phyloP scores from a whole-genome alignment of 1,140 invertebrate genomes.

The Adoxophyes honmai region DNA sequence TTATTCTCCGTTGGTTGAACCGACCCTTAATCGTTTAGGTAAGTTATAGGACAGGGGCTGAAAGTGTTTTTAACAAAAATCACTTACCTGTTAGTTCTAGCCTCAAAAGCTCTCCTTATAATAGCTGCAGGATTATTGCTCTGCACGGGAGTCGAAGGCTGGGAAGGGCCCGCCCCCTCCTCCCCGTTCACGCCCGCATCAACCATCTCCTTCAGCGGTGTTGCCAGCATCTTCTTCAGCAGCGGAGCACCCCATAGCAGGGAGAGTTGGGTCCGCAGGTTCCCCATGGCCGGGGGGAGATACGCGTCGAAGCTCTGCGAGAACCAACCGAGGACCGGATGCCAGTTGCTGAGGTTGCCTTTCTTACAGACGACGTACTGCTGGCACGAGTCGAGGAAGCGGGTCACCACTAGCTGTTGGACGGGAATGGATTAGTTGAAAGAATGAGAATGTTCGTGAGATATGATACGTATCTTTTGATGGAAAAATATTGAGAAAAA shows the following conservation, averaged over 20 bases:
- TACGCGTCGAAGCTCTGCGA: conserved; percentile 89
- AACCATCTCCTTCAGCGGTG: conserved; percentile 61
- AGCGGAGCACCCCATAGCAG: conserved; percentile 87
- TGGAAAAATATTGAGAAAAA: too few relatives aligned
- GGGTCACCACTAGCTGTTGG: conserved; percentile 85
- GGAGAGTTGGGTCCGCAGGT: conserved; percentile 89
- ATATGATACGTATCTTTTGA: too few relatives aligned
- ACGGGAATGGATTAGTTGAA: conserved; percentile 12
- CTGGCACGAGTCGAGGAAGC: conserved; percentile 89
- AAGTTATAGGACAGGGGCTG: too few relatives aligned
- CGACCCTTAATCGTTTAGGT: too few relatives aligned
- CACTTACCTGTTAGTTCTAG: conserved; percentile 70
- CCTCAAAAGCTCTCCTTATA: conserved; percentile 72
- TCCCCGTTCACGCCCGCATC: conserved; percentile 53
- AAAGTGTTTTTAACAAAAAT: too few relatives aligned
- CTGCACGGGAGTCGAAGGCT: conserved; percentile 65
- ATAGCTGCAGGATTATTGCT: conserved; percentile 64
- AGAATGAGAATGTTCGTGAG: too few relatives aligned
- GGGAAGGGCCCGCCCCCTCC: conserved; percentile 63
- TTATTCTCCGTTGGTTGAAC: too few relatives aligned
- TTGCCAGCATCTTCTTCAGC: conserved; percentile 61
- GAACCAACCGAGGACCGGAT: conserved; percentile 98
- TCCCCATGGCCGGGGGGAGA: conserved; percentile 89
- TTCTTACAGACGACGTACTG: conserved; percentile 91
- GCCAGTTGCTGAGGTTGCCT: conserved; percentile 96